Evolutionary conservation across 53 echinoderm and acorn worm species (phyloP), one percentile per base, ranked within the genome.

Genomic region (Hippasteria phrygiana): DNA sequence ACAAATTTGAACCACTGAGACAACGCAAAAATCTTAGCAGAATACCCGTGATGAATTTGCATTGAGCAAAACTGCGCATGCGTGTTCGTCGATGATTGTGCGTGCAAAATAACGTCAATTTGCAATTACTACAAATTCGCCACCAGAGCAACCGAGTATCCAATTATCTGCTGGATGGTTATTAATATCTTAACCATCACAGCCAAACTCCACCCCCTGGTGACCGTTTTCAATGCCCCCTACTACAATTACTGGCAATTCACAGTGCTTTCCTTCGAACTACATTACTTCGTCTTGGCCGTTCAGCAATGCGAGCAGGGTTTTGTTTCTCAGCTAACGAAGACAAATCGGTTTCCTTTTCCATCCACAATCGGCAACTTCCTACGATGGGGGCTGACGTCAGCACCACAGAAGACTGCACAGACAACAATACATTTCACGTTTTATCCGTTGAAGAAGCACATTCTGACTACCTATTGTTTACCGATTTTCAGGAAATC

Each of bases 331-430:
- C 51, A 51, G 5, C 51, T 51, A 14, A 51, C 51, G 51, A 51
- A 51, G 16, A 51, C 12, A 2, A 17, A 51, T 17, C 13, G 5
- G 51, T 24, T 3, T 24, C 59, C 43, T 0, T 5, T 9, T 29
- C 2, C 7, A 74, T 12, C 43, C 45, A 1, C 10, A 22, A 43
- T 24, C 29, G 43, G 38, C 8, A 76, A 32, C 32, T 55, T 26
- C 55, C n/a, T 31, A 85, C 70, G 17, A 85, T 85, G 85, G 85
- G 71, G 4, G 9, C 71, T 1, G 51, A 70, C 36, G 53, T 85
- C 0, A 85, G 35, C 13, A 71, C 35, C 18, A 24, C 1, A 3
- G 85, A 85, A 13, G 71, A 50, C 35, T 85, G 85, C 37, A 32
- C 47, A 31, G 3, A 35, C 0, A 79, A 36, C 46, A 70, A 69